Conservation (phyloP, 2,113 vertebrate species). For the Stigmatopora argus region DNA sequence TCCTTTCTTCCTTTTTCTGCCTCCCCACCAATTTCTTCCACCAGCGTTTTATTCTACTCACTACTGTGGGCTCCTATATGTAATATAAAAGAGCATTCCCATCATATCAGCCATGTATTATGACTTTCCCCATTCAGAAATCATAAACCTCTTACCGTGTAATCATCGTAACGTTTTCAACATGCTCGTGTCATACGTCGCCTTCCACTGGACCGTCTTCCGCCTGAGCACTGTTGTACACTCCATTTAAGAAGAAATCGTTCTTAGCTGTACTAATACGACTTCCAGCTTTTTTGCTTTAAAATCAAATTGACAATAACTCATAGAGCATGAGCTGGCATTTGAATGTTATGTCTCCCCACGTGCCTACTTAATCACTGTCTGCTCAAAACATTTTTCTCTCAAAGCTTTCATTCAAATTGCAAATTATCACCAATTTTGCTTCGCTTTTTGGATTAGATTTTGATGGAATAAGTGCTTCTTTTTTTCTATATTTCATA, state of each 20-base stretch:
- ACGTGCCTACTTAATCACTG: neutral
- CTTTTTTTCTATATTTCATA: neutral
- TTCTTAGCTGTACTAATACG: constrained; percentile 13
- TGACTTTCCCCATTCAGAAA: constrained; percentile 36
- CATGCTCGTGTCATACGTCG: constrained; percentile 2
- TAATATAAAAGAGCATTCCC: constrained; percentile 55
- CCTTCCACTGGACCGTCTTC: constrained; percentile 10
- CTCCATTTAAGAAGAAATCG: constrained; percentile 5
- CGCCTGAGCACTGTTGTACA: constrained; percentile 12
- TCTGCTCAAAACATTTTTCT: neutral
- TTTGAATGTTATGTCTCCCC: constrained; percentile 3
- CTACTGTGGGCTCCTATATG: constrained; percentile 26
- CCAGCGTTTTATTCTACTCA: constrained; percentile 16
- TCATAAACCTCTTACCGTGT: constrained; percentile 55
- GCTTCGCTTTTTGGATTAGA: neutral
- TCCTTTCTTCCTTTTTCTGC: constrained; percentile 1
- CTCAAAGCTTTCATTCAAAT: neutral
- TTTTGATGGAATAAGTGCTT: too few species aligned
- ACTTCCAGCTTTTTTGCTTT: constrained; percentile 1
- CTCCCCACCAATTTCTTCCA: constrained; percentile 4
- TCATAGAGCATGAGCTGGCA: neutral
- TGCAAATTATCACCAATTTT: neutral
- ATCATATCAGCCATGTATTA: constrained; percentile 54
- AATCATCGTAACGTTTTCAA: constrained; percentile 39
- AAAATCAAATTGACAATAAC: constrained; percentile 25